Evolutionary conservation across 1,140 invertebrate genomes (phyloP).

Genomic region (Trialeurodes vaporariorum): DNA sequence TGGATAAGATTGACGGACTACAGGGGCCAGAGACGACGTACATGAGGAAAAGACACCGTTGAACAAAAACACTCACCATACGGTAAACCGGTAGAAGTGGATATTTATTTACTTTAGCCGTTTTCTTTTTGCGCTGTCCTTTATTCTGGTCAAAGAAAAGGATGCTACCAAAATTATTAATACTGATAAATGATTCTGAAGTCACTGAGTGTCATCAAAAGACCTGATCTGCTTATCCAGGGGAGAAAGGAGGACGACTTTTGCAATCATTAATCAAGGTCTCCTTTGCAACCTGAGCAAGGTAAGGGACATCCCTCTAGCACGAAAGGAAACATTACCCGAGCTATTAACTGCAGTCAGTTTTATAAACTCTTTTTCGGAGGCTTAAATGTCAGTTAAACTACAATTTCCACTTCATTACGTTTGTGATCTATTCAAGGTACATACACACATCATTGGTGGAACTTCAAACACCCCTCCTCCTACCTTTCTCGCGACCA

Average conservation of each 20-base stretch:
- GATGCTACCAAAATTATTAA: neutral
- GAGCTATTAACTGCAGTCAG: neutral
- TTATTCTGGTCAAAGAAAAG: neutral
- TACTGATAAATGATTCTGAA: neutral
- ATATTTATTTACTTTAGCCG: neutral
- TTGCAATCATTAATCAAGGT: neutral
- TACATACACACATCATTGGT: neutral
- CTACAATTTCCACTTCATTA: neutral
- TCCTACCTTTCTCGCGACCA: too few relatives aligned
- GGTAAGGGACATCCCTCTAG: neutral
- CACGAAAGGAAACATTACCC: neutral
- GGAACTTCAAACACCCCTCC: too few relatives aligned
- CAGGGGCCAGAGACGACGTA: too few relatives aligned
- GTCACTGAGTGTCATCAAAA: neutral
- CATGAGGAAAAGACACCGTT: too few relatives aligned
- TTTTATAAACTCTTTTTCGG: neutral
- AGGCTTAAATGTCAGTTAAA: neutral
- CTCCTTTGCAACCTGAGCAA: neutral
- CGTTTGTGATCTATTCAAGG: neutral
- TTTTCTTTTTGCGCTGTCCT: neutral
- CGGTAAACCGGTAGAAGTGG: too few relatives aligned
- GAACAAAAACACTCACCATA: too few relatives aligned
- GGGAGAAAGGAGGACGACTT: neutral
- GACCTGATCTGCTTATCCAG: neutral
- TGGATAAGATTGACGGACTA: too few relatives aligned